Evolutionary conservation across 2,888 invertebrate genomes (phyloP).

Genomic region (Lasioglossum vierecki): DNA sequence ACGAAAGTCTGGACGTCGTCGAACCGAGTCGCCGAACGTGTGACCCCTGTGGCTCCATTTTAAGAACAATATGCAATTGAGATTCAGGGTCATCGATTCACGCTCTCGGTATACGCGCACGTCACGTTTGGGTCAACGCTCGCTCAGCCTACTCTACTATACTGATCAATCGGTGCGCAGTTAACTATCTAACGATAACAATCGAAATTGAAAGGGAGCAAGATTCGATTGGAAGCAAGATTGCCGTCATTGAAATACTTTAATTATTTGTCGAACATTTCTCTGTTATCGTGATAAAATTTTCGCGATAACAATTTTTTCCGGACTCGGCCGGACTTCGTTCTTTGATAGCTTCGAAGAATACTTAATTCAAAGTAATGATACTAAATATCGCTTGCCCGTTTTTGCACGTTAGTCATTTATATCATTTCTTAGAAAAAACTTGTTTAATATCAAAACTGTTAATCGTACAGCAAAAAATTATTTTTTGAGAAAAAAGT

Average conservation of each 20-base stretch:
- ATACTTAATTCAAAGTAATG: too few species aligned
- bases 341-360: too few species aligned
- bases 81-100: slow-evolving; percentile 34
- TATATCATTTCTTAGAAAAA: too few species aligned
- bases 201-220: neutral
- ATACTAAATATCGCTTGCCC: too few species aligned
- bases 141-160: slow-evolving; percentile 2
- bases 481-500: too few species aligned
- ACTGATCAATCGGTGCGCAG: neutral
- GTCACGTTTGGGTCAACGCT: slow-evolving; percentile 34
- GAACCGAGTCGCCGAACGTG: slow-evolving; percentile 7
- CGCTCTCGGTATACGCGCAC: slow-evolving; percentile 1
- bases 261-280: too few species aligned
- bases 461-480: too few species aligned
- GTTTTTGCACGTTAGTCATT: too few species aligned
- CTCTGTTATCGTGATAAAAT: too few species aligned
- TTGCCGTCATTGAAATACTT: neutral
- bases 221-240: neutral
- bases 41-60: slow-evolving; percentile 21
- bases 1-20: neutral
- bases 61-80: slow-evolving; percentile 43
- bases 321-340: too few species aligned
- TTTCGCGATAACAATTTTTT: too few species aligned
- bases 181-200: neutral
- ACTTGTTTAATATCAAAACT: too few species aligned